Conservation (phyloP, 2,113 vertebrate genomes). For the Nibea albiflora region DNA sequence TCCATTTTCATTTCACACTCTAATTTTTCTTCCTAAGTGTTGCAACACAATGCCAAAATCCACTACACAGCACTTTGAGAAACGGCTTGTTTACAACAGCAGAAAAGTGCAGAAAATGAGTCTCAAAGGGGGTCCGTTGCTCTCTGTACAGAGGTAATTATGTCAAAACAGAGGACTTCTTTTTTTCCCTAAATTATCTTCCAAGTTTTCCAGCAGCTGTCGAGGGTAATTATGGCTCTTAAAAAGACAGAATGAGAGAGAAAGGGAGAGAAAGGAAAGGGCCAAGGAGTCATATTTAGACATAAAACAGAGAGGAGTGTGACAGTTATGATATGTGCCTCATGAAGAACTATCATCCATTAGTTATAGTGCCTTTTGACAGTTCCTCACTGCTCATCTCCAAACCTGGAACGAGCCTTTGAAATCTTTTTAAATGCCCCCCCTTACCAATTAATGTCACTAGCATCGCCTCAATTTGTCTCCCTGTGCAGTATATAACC, state of each 20-base stretch:
- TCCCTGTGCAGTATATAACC: neutral
- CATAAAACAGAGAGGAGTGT: slow-evolving; percentile 27
- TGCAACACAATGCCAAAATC: slow-evolving; percentile 29
- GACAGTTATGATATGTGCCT: slow-evolving; percentile 14
- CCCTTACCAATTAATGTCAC: slow-evolving; percentile 51
- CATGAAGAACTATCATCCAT: slow-evolving; percentile 27
- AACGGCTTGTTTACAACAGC: slow-evolving; percentile 34
- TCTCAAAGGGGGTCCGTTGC: slow-evolving; percentile 32
- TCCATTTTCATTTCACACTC: slow-evolving; percentile 37
- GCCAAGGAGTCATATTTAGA: slow-evolving; percentile 49
- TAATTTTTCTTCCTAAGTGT: slow-evolving; percentile 9
- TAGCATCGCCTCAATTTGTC: slow-evolving; percentile 27
- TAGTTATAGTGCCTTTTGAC: neutral
- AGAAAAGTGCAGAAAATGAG: slow-evolving; percentile 1
- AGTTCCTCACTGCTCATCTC: slow-evolving; percentile 8
- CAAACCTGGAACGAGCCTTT: slow-evolving; percentile 31
- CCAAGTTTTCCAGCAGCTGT: slow-evolving; percentile 49
- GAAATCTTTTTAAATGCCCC: slow-evolving; percentile 28
- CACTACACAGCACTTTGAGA: slow-evolving; percentile 10
- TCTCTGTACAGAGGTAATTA: slow-evolving; percentile 50
- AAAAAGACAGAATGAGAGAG: slow-evolving; percentile 31
- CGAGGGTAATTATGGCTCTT: slow-evolving; percentile 37
- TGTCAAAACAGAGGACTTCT: slow-evolving; percentile 43
- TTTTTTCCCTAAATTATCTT: slow-evolving; percentile 39
- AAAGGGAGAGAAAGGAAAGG: slow-evolving; percentile 28